A percentile compares a stretch with the other conserved stretches of the same genome.
These are phyloP conservation scores for Drosophila virilis DNA, from an alignment of 1,140 invertebrate genomes.

Conservation along the genomic window DNA sequence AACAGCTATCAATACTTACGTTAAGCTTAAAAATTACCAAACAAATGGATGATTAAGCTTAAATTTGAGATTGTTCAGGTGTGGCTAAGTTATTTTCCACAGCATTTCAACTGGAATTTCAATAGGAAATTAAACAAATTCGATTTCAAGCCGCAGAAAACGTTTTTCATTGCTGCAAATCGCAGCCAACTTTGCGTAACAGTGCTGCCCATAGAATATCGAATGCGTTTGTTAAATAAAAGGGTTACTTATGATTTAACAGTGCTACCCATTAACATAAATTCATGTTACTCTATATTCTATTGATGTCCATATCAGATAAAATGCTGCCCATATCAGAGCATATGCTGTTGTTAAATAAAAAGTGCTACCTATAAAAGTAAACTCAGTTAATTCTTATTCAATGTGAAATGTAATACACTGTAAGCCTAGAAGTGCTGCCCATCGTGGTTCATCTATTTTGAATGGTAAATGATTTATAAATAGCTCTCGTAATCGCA, in stretches of 20 bases:
- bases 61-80: constrained; percentile 6
- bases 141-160: neutral
- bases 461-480: constrained; percentile 14
- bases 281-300: no score
- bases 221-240: no score
- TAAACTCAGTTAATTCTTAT: no score
- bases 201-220: constrained; percentile 2
- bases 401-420: no score
- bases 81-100: constrained; percentile 1
- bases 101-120: neutral
- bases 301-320: no score
- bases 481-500: constrained; percentile 3
- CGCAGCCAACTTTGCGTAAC: neutral
- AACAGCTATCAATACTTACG: constrained; percentile 34
- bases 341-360: no score
- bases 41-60: constrained; percentile 32
- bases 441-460: neutral
- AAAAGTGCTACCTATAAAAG: no score
- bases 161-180: neutral
- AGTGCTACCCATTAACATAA: neutral
- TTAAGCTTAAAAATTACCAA: constrained; percentile 19
- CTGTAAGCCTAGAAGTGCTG: neutral
- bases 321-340: no score
- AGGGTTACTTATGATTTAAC: no score
- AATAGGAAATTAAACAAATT: neutral